A percentile compares a stretch with the other conserved stretches of the same genome.
Evolutionary conservation across 2,888 invertebrate species (phyloP).

Genomic region (Cyclophora punctaria): DNA sequence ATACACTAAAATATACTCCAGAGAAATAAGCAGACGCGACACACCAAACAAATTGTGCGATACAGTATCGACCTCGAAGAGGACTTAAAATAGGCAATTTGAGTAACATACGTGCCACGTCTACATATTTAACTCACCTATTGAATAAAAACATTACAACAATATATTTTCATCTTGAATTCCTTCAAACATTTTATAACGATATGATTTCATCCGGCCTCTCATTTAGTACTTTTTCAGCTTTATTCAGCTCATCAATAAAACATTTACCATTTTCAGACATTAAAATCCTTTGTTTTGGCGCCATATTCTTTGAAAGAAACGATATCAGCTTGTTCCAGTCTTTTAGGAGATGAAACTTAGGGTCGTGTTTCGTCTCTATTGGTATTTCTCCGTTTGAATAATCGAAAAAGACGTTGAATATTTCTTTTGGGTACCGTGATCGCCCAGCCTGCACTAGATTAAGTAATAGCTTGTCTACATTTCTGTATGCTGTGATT

Average conservation of each 20-base stretch:
- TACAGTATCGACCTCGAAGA: no score
- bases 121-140: no score
- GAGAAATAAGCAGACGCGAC: constrained; percentile 13
- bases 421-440: constrained; percentile 22
- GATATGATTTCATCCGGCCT: constrained; percentile 39
- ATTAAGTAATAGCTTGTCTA: constrained; percentile 44
- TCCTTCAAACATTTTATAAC: constrained; percentile 8
- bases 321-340: constrained; percentile 60
- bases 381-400: constrained; percentile 49
- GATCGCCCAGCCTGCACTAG: constrained; percentile 21
- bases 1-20: constrained; percentile 13
- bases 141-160: constrained; percentile 29
- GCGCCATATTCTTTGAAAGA: constrained; percentile 55
- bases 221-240: constrained; percentile 49
- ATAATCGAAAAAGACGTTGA: constrained; percentile 58
- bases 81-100: no score
- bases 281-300: constrained; percentile 51
- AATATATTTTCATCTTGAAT: constrained; percentile 36
- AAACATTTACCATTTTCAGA: constrained; percentile 58
- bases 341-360: constrained; percentile 50
- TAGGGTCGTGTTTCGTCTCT: constrained; percentile 45
- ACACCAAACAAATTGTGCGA: no score
- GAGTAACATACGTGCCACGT: no score
- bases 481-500: constrained; percentile 43
- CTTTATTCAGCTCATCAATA: constrained; percentile 53